These are phyloP conservation scores for Agrilus biguttatus DNA, from an alignment of 2,888 invertebrate species.

Conservation along the genomic window DNA sequence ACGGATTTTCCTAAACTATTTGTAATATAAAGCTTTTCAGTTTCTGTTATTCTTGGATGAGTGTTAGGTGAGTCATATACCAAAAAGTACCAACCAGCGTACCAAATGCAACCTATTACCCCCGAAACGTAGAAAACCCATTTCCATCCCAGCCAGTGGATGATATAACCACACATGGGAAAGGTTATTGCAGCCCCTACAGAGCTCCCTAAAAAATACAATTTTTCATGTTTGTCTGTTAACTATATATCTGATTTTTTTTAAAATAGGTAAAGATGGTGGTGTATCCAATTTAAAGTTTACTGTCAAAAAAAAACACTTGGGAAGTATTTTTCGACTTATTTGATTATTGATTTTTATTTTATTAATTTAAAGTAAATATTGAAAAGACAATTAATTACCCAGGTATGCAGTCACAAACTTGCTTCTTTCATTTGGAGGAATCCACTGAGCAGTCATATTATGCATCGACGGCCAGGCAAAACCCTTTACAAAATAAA, in stretches of 20 bases:
- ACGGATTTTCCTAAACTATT: constrained; percentile 36
- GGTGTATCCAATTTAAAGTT: too few relatives aligned
- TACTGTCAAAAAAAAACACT: too few relatives aligned
- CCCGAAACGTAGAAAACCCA: constrained; percentile 55
- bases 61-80: constrained; percentile 48
- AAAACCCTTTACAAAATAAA: constrained; percentile 36
- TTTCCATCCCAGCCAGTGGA: constrained; percentile 52
- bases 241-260: background rate
- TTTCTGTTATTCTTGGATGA: constrained; percentile 47
- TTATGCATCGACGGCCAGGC: constrained; percentile 68
- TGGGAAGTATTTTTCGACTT: too few relatives aligned
- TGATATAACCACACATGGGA: constrained; percentile 54
- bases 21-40: constrained; percentile 44
- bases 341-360: too few relatives aligned
- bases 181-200: constrained; percentile 53
- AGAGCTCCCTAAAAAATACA: constrained; percentile 38
- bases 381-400: constrained; percentile 10
- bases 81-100: constrained; percentile 42
- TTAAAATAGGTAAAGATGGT: too few relatives aligned
- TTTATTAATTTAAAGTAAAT: too few relatives aligned
- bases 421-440: constrained; percentile 62
- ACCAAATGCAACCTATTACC: constrained; percentile 49
- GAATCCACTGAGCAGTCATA: constrained; percentile 70
- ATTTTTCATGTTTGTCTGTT: background rate
- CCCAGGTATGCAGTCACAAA: constrained; percentile 42